phyloP scores from a whole-genome alignment of 2,113 vertebrate genomes.

The Ciconia boyciana region DNA sequence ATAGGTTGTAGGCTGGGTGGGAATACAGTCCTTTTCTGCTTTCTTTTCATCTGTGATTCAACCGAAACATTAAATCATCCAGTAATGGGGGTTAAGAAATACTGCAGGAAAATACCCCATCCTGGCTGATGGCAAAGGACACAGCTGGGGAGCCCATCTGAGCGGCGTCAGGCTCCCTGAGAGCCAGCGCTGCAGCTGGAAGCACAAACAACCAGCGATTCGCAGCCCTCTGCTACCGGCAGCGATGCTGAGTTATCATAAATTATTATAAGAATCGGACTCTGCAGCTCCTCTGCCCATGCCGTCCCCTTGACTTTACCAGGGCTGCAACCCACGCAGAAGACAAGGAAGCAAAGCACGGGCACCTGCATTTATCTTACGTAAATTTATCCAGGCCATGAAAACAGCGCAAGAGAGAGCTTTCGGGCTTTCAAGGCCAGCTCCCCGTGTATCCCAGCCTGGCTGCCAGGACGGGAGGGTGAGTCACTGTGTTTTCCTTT shows the following conservation, averaged over 20 bases:
- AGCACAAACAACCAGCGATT: not conserved
- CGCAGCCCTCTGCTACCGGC: not conserved
- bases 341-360: too few species aligned
- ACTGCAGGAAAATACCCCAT: not conserved
- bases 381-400: fast-evolving
- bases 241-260: fast-evolving
- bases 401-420: not conserved
- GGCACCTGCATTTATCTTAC: fast-evolving
- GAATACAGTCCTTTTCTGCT: not conserved
- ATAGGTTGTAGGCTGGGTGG: not conserved
- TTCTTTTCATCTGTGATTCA: not conserved
- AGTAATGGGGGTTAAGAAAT: not conserved
- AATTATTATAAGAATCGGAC: not conserved
- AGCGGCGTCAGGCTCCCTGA: not conserved
- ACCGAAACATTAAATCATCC: not conserved
- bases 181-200: not conserved
- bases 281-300: not conserved
- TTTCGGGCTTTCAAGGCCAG: not conserved
- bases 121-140: not conserved
- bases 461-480: not conserved
- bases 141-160: not conserved
- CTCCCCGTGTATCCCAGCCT: fast-evolving
- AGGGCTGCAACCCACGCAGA: not conserved
- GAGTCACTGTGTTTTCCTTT: not conserved
- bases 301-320: fast-evolving